These are phyloP conservation scores for Myioborus miniatus DNA, from an alignment of 2,797 vertebrate species.

Conservation along the genomic window DNA sequence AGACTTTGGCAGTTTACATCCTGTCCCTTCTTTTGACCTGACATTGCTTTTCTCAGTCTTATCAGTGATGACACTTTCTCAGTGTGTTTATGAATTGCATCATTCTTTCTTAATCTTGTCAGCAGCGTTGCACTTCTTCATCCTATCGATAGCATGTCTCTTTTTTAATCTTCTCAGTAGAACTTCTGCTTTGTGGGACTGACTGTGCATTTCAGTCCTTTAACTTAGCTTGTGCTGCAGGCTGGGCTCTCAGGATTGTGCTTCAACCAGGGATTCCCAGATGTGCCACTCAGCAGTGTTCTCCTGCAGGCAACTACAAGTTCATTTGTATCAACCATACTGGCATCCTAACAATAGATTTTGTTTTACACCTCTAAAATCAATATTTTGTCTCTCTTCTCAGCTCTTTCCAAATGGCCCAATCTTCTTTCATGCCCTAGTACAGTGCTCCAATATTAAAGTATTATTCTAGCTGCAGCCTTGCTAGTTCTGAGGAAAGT, in stretches of 20 bases:
- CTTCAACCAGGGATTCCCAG: accelerated
- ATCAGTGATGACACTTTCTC: neutral
- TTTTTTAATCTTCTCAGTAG: neutral
- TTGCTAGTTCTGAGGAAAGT: neutral
- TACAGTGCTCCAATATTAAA: neutral
- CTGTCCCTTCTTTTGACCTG: neutral
- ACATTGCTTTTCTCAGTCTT: neutral
- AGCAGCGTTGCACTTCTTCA: neutral
- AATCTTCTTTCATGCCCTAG: neutral
- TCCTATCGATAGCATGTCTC: neutral
- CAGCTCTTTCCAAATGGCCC: neutral
- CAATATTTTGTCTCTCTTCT: neutral
- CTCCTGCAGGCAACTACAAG: neutral
- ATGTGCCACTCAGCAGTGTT: neutral
- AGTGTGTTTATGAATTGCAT: neutral
- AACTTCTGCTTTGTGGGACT: neutral
- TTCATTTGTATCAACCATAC: neutral
- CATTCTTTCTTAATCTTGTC: neutral
- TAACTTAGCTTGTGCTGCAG: neutral
- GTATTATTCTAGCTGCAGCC: neutral
- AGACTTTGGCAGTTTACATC: neutral
- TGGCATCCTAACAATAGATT: neutral
- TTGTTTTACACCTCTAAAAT: neutral
- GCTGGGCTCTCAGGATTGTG: neutral
- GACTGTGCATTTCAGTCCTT: neutral